Conservation (phyloP, 2,888 invertebrate genomes). For the Pyrocoelia pectoralis region DNA sequence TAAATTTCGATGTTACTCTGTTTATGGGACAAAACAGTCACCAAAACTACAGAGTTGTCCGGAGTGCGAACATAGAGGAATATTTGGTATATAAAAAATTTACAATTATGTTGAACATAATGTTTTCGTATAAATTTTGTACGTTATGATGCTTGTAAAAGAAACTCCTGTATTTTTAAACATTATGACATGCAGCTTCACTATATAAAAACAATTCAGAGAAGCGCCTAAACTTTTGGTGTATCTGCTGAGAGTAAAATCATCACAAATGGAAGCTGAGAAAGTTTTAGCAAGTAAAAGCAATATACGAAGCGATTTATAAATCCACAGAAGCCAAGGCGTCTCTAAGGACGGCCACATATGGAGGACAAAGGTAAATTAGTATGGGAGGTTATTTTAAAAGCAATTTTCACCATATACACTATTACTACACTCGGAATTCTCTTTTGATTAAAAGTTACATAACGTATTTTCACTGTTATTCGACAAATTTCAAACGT, state of each 20-base stretch:
- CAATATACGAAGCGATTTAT: slow-evolving; percentile 1
- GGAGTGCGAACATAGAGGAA: too few species aligned
- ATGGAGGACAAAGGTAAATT: not conserved
- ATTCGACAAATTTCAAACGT: too few species aligned
- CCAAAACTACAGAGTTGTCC: too few species aligned
- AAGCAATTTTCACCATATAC: slow-evolving; percentile 1
- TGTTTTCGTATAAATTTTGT: too few species aligned
- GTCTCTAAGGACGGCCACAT: not conserved
- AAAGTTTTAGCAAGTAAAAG: slow-evolving; percentile 1
- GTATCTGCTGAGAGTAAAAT: not conserved
- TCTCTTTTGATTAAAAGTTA: not conserved
- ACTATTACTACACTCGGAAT: not conserved
- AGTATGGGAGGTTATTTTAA: not conserved
- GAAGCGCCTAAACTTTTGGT: not conserved
- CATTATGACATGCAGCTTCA: not conserved
- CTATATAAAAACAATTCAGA: not conserved
- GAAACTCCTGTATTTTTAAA: not conserved
- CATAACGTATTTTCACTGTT: too few species aligned
- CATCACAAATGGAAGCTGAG: not conserved
- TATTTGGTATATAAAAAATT: too few species aligned
- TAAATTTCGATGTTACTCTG: too few species aligned
- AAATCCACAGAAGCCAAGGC: slow-evolving; percentile 1
- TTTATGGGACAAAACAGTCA: too few species aligned
- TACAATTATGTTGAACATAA: too few species aligned
- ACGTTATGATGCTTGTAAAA: not conserved